Evolutionary conservation across 2,888 invertebrate species (phyloP), one percentile per base, ranked within the genome.

Genomic region (Macrosiphum euphorbiae): DNA sequence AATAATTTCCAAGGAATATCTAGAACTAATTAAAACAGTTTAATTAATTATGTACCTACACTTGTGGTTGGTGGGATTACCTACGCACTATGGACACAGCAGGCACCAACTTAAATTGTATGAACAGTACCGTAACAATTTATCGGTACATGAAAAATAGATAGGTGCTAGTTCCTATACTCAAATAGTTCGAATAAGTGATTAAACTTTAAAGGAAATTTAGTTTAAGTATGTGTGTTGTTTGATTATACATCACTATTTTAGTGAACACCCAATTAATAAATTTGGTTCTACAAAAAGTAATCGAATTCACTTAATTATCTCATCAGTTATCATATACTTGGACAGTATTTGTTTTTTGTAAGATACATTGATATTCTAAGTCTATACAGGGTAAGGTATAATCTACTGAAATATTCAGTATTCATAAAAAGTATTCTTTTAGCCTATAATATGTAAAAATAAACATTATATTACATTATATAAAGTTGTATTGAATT

Each of bases 1-100:
- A 85, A 85, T 44, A 85, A 85, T 44, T 44, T 26, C 7, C 4
- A 26, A 85, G 26, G 11, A 20, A 67, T 47, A 47, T 11, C 47
- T 67, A 84, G 24, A 84, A 24, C 11, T 84, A 84, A 84, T 84
- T 84, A 84, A 84, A 84, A 84, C 44, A 84, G 84, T 84, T 84
- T 41, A 84, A 44, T 24, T 84, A 84, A 84, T 84, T 41, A 41
- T 44, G 41, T 84, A 84, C 84, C 41, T 84, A 41, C 26, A 44
- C 84, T 41, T 26, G 41, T 44, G 84, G 24, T 35, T 7, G 24
- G 10, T 84, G 3, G 41, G 10, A 41, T 84, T 67, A n/a, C n/a
- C n/a, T n/a, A n/a, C 67, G 16, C 5, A 67, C n/a, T n/a, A n/a
- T 67, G 5, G 5, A 7, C n/a, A n/a, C n/a, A n/a, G 61, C 5